A percentile compares a stretch with the other conserved stretches of the same genome.
Evolutionary conservation across 1,140 invertebrate genomes (phyloP).

Genomic region (Conus betulinus): DNA sequence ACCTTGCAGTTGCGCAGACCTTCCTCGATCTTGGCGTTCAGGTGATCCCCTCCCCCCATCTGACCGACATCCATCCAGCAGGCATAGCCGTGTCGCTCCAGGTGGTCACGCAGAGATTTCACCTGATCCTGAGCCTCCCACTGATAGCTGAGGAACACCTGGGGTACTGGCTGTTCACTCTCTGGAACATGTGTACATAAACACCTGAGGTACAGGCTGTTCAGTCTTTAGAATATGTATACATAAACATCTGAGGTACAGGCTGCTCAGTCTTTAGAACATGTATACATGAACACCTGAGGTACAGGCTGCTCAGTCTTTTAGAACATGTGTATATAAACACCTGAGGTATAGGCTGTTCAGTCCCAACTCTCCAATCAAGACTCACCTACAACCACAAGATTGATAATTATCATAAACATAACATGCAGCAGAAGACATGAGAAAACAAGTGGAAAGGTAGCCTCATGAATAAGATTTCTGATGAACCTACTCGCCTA

Average conservation of each 20-base stretch:
- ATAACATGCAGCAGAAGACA: too few relatives aligned
- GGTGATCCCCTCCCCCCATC: constrained; percentile 76
- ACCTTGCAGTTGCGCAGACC: constrained; percentile 74
- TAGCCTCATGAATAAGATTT: too few relatives aligned
- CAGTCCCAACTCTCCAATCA: too few relatives aligned
- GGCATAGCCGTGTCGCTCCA: constrained; percentile 74
- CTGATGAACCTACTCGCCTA: too few relatives aligned
- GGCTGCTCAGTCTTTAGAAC: too few relatives aligned
- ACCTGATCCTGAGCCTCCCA: constrained; percentile 76
- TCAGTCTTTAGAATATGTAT: constrained; percentile 25
- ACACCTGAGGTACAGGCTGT: constrained; percentile 7
- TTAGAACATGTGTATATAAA: too few relatives aligned
- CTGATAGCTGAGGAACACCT: constrained; percentile 77
- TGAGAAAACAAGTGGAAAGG: too few relatives aligned
- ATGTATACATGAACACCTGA: too few relatives aligned
- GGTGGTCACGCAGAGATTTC: constrained; percentile 66
- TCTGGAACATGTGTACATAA: constrained; percentile 52
- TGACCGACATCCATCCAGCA: constrained; percentile 78
- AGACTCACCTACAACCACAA: too few relatives aligned
- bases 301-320: too few relatives aligned
- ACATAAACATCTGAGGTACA: background rate
- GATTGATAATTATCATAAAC: too few relatives aligned
- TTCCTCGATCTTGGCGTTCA: constrained; percentile 76
- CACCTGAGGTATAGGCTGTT: too few relatives aligned
- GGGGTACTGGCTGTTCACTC: constrained; percentile 66